A percentile compares a stretch with the other conserved stretches of the same genome.
These are phyloP conservation scores for Coremacera marginata DNA, from an alignment of 2,888 invertebrate genomes.

Conservation along the genomic window DNA sequence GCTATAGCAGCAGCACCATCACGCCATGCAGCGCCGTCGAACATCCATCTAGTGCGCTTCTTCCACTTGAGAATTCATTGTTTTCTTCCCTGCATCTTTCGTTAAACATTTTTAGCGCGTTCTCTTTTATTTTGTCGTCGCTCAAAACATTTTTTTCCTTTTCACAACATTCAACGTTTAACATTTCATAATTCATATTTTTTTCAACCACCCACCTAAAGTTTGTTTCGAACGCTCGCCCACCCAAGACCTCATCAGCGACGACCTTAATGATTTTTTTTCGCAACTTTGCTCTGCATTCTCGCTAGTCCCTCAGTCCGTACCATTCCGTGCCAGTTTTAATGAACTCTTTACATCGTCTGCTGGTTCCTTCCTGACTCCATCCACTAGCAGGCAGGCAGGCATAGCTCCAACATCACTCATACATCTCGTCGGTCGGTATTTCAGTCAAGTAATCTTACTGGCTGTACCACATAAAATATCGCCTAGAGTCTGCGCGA, in stretches of 20 bases:
- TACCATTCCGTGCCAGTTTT: conserved; percentile 24
- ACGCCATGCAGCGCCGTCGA: background rate
- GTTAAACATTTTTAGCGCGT: conserved; percentile 8
- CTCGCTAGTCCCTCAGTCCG: background rate
- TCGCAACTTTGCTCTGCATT: background rate
- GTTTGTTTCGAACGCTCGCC: background rate
- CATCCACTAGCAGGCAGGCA: background rate
- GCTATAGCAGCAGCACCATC: too few species aligned
- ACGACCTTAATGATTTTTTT: conserved; percentile 25
- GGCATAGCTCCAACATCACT: background rate
- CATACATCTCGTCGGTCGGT: background rate
- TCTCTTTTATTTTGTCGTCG: background rate
- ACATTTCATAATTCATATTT: conserved; percentile 22
- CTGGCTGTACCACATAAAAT: too few species aligned
- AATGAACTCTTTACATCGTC: conserved; percentile 43
- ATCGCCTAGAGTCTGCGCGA: conserved; percentile 16
- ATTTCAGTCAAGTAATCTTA: too few species aligned
- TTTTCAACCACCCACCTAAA: background rate
- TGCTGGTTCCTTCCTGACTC: conserved; percentile 20
- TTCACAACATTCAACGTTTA: conserved; percentile 20
- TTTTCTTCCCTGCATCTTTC: conserved; percentile 22
- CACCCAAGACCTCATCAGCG: background rate
- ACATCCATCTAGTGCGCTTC: conserved; percentile 6
- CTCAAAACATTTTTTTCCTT: background rate
- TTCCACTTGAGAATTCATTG: conserved; percentile 18